Base-by-base conservation (phyloP, 2,797 vertebrate species). In the Paratrypauchen microcephalus region DNA sequence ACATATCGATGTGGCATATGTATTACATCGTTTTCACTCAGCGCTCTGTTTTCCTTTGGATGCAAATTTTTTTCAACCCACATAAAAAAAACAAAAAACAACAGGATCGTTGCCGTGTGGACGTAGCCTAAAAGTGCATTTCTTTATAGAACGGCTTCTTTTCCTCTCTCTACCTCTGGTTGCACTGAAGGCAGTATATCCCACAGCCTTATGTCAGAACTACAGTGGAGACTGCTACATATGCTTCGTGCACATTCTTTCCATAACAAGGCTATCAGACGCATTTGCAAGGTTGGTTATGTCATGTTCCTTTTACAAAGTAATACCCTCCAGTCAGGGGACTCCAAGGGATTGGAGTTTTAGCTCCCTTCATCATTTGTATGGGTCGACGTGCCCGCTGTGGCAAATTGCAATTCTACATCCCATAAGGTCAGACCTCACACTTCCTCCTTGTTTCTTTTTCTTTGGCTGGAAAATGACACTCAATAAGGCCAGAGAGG, bases 251-350 rank as follows among this genome's bases (percentile, higher is more conserved):
- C 61, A 72, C 74, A 56, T 63, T 82, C 70, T 73, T 68, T 76
- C 70, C 76, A 78, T 85, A 89, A 89, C 85, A 90, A 88, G 87
- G 75, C 83, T 87, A 91, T 89, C 85, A 89, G 85, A 88, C 84
- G 87, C 83, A 90, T 90, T 89, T 89, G 85, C 86, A 88, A 89
- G 88, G 88, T 83, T 87, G 83, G 85, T 90, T 90, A 90, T 90
- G 86, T 89, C 87, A 89, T 87, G 80, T 88, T 87, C 85, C 78
- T 87, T 85, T 90, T 82, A 86, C 86, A 87, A 87, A 86, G 86
- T 81, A 86, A 85, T 86, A 91, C 80, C 85, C 85, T 88, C 78
- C 76, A 88, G 88, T 84, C 11, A 85, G 41, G 67, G 66, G 80
- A 89, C 87, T 85, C 86, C 71, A 77, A 88, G 86, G 86, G 80